phyloP scores from a whole-genome alignment of 2,888 invertebrate species.

The Luperina nickerlii region DNA sequence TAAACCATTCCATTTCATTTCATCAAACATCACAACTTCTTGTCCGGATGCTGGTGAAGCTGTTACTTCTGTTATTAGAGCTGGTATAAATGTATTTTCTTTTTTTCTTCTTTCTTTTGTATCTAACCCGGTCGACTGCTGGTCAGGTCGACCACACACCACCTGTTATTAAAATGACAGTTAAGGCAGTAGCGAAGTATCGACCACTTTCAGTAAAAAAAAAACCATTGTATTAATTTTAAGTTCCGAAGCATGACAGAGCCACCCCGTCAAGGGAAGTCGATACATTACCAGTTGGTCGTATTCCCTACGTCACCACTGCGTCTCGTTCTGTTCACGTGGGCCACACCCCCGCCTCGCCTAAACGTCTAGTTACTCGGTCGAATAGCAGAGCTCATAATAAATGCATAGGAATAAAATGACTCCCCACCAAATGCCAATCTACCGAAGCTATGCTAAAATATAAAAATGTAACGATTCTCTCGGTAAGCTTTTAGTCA shows the following conservation, averaged over 20 bases:
- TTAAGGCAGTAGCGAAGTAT: neutral
- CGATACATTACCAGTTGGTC: conserved; percentile 11
- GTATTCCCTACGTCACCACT: conserved; percentile 37
- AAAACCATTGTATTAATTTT: neutral
- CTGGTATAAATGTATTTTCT: neutral
- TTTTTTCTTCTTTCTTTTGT: neutral
- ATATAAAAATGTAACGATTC: conserved; percentile 58
- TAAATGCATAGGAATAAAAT: conserved; percentile 57
- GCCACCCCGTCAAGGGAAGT: neutral
- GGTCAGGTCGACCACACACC: neutral
- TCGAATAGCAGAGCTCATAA: conserved; percentile 46
- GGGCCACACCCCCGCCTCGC: conserved; percentile 44
- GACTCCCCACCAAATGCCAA: conserved; percentile 57
- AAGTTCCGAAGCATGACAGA: neutral
- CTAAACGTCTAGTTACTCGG: conserved; percentile 32
- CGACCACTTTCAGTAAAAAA: neutral
- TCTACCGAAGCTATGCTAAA: conserved; percentile 41
- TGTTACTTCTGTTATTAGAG: neutral
- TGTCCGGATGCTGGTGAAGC: neutral
- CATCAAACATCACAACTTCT: neutral
- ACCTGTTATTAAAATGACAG: neutral
- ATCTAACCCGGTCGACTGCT: neutral
- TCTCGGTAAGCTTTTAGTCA: conserved; percentile 58
- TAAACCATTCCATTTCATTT: neutral
- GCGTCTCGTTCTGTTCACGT: conserved; percentile 9